Evolutionary conservation across 2,797 vertebrate genomes (phyloP).

Genomic region (Brotula barbata): DNA sequence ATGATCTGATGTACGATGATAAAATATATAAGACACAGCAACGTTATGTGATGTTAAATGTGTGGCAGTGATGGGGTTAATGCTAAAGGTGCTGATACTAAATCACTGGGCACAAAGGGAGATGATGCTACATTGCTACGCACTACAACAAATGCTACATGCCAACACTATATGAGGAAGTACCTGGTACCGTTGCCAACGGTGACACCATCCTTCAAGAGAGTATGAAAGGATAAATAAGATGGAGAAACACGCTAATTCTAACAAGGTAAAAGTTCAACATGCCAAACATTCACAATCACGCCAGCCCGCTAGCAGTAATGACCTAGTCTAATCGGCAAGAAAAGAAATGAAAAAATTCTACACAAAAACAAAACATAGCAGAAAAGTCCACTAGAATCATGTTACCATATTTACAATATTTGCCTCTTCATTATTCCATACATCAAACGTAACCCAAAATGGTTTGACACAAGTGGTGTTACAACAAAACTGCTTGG

Average conservation of each 20-base stretch:
- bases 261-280: conserved; percentile 15
- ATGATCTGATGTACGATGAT: no score
- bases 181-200: conserved; percentile 55
- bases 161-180: conserved; percentile 28
- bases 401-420: no score
- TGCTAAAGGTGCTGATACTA: no score
- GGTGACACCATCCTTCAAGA: conserved; percentile 56
- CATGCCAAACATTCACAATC: background rate
- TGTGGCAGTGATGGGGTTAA: background rate
- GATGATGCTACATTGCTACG: conserved; percentile 18
- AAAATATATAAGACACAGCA: no score
- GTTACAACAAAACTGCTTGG: no score
- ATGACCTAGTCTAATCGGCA: no score
- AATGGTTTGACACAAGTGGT: no score
- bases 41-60: conserved; percentile 41
- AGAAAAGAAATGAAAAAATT: no score
- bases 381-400: no score
- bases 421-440: no score
- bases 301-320: background rate
- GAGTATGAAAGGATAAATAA: conserved; percentile 58
- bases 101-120: conserved; percentile 3
- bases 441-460: no score
- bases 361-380: no score
- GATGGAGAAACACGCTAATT: conserved; percentile 50
- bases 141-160: conserved; percentile 20